These are phyloP conservation scores for Catostomus latipinnis DNA, from an alignment of 2,797 vertebrate species.

Conservation along the genomic window DNA sequence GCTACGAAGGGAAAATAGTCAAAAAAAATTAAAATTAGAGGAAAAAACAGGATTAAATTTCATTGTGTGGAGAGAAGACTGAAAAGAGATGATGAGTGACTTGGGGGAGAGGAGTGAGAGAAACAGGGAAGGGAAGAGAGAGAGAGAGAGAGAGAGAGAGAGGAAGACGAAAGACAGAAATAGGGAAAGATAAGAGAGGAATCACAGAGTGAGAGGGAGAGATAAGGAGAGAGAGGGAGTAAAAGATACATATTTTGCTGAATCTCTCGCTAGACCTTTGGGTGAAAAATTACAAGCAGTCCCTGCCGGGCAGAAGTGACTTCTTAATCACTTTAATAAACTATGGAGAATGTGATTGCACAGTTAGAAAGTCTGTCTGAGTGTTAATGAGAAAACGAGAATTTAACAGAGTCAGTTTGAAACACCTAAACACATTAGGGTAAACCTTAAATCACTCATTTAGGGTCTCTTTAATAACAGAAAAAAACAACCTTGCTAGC, in stretches of 20 bases:
- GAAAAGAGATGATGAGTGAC: slow-evolving; percentile 55
- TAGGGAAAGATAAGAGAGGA: slow-evolving; percentile 40
- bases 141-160: slow-evolving; percentile 33
- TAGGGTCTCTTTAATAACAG: slow-evolving; percentile 18
- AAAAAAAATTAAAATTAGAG: slow-evolving; percentile 10
- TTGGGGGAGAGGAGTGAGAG: slow-evolving; percentile 21
- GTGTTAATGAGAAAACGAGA: slow-evolving; percentile 80
- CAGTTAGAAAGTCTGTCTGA: slow-evolving; percentile 77
- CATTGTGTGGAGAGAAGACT: slow-evolving; percentile 59
- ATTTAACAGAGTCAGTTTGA: slow-evolving; percentile 75
- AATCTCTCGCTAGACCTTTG: slow-evolving; percentile 62
- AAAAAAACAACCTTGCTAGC: slow-evolving; percentile 24
- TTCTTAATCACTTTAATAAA: slow-evolving; percentile 81
- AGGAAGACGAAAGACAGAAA: slow-evolving; percentile 42
- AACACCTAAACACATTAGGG: slow-evolving; percentile 39
- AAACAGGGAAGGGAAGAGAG: slow-evolving; percentile 30
- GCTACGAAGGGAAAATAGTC: slow-evolving; percentile 46
- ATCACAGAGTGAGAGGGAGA: slow-evolving; percentile 27
- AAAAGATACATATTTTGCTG: slow-evolving; percentile 61
- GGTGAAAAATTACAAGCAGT: slow-evolving; percentile 56
- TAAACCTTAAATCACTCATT: slow-evolving; percentile 39
- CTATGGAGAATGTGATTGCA: slow-evolving; percentile 75
- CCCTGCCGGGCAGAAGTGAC: slow-evolving; percentile 70
- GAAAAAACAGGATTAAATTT: slow-evolving; percentile 73
- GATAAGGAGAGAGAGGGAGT: slow-evolving; percentile 47